phyloP scores from a whole-genome alignment of 2,113 vertebrate species.

The Halcyon malimbica region DNA sequence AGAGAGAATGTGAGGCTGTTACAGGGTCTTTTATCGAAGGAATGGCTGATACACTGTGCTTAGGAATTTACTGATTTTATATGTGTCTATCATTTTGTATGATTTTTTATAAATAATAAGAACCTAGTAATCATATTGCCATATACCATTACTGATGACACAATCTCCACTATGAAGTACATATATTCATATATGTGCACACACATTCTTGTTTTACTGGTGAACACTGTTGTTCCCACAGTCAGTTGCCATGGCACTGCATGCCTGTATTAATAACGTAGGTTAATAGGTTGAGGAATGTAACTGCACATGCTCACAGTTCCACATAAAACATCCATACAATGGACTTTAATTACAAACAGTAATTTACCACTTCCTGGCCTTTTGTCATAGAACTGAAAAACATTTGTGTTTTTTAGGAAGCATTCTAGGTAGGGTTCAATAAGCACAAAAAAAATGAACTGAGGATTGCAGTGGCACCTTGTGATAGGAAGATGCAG shows the following conservation, averaged over 20 bases:
- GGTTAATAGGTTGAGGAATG: background rate
- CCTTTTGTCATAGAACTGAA: background rate
- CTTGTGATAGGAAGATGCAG: background rate
- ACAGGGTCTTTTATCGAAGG: background rate
- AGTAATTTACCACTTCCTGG: background rate
- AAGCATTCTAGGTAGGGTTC: background rate
- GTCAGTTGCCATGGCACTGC: constrained; percentile 24
- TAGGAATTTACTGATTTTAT: background rate
- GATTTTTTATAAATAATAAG: background rate
- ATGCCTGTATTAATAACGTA: background rate
- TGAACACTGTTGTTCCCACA: background rate
- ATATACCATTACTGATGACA: background rate
- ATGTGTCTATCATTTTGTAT: background rate
- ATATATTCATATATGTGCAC: background rate
- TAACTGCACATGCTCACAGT: background rate
- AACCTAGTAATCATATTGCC: background rate
- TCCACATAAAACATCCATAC: background rate
- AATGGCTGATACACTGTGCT: background rate
- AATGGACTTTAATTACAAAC: background rate
- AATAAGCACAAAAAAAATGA: background rate
- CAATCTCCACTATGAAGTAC: background rate
- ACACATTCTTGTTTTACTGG: background rate
- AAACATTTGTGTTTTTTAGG: background rate
- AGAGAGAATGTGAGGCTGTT: background rate
- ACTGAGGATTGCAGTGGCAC: background rate